phyloP scores from a whole-genome alignment of 92 coral and sea anemone species.

The Zoanthus gigantus region DNA sequence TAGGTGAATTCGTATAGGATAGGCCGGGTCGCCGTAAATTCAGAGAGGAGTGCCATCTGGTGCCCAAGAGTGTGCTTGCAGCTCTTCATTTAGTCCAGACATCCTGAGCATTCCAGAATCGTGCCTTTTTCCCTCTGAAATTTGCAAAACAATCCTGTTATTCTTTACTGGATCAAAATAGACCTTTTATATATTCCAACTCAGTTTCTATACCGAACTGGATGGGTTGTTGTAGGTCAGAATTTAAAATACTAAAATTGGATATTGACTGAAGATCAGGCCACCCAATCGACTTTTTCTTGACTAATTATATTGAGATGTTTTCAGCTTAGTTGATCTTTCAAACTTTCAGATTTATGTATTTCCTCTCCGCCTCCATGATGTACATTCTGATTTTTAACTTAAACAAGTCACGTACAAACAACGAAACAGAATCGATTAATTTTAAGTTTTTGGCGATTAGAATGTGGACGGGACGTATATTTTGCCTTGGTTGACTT shows the following conservation, averaged over 20 bases:
- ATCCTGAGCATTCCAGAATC: constrained; percentile 55
- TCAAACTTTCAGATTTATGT: constrained; percentile 5
- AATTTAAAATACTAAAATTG: background rate
- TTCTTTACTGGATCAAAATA: background rate
- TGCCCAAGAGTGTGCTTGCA: constrained; percentile 45
- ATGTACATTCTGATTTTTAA: constrained; percentile 18
- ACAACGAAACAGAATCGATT: constrained; percentile 1
- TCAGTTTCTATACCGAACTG: constrained; percentile 4
- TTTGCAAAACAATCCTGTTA: background rate
- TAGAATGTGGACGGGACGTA: background rate
- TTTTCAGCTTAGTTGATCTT: constrained; percentile 14
- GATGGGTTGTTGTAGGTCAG: constrained; percentile 4
- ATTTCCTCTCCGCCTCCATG: background rate
- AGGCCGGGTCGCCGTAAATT: constrained; percentile 24
- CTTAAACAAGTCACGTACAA: constrained; percentile 9
- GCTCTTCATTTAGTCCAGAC: constrained; percentile 58
- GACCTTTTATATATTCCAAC: constrained; percentile 14
- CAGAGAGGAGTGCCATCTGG: constrained; percentile 43
- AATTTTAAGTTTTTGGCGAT: background rate
- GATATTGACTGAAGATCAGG: constrained; percentile 1
- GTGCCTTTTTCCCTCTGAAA: constrained; percentile 56
- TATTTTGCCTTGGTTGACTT: constrained; percentile 18
- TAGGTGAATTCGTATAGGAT: constrained; percentile 49
- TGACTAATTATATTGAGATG: background rate
- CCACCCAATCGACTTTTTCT: constrained; percentile 10